These are phyloP conservation scores for Drosophila parvula DNA, from an alignment of 1,140 invertebrate species.

Conservation along the genomic window DNA sequence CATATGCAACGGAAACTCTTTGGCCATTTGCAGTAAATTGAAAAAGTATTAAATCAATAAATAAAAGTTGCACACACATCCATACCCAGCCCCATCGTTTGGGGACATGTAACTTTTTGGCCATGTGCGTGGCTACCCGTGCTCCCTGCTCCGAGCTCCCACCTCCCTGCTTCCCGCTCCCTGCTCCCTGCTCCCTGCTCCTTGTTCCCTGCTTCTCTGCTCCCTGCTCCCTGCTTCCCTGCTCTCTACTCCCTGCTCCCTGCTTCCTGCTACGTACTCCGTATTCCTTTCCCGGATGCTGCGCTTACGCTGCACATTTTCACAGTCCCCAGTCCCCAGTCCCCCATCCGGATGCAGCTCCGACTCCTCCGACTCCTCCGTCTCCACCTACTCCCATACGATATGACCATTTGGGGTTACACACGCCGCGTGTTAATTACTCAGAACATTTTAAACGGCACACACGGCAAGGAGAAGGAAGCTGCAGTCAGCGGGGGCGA, in stretches of 20 bases:
- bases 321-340: slow-evolving; percentile 5
- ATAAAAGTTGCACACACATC: slow-evolving; percentile 73
- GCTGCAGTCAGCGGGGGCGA: slow-evolving; percentile 5
- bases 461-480: slow-evolving; percentile 17
- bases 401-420: slow-evolving; percentile 74
- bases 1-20: slow-evolving; percentile 53
- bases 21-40: slow-evolving; percentile 81
- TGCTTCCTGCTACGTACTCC: too few relatives aligned
- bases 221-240: not conserved
- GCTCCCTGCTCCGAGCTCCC: not conserved
- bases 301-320: slow-evolving; percentile 76
- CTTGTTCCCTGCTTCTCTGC: not conserved
- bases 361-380: not conserved
- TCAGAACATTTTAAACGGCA: slow-evolving; percentile 79
- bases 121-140: slow-evolving; percentile 39
- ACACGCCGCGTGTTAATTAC: slow-evolving; percentile 79
- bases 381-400: not conserved
- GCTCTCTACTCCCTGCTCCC: not conserved
- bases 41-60: slow-evolving; percentile 82
- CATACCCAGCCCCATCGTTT: slow-evolving; percentile 35
- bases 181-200: too few relatives aligned
- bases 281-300: slow-evolving; percentile 14
- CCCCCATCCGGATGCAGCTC: slow-evolving; percentile 8
- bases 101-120: slow-evolving; percentile 65
- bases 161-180: not conserved